Evolutionary conservation across 2,797 vertebrate species (phyloP).

Genomic region (Alectoris magna): DNA sequence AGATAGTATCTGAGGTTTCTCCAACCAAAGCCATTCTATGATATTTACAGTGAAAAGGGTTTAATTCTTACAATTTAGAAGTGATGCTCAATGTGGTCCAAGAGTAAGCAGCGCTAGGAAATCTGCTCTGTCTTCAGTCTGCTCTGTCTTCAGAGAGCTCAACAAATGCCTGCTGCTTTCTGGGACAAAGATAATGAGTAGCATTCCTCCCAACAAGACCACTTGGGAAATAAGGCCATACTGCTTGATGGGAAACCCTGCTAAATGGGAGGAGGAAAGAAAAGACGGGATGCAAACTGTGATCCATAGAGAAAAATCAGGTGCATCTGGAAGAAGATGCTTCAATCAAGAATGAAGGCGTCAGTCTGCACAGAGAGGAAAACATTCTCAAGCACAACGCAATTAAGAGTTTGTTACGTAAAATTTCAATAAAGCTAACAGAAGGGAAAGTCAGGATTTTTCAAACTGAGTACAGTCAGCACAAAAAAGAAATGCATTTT

Average conservation of each 20-base stretch:
- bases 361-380: not conserved
- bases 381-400: not conserved
- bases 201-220: fast-evolving
- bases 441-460: not conserved
- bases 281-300: not conserved
- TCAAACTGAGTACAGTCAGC: not conserved
- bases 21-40: no score
- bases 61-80: not conserved
- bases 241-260: not conserved
- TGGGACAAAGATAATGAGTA: not conserved
- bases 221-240: not conserved
- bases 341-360: not conserved
- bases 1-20: no score
- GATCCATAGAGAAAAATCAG: not conserved
- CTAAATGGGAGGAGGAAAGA: not conserved
- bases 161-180: not conserved
- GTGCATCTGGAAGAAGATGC: not conserved
- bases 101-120: not conserved
- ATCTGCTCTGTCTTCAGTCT: not conserved
- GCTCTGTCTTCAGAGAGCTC: not conserved
- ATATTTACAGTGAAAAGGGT: not conserved
- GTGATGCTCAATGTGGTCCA: not conserved
- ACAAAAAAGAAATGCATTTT: not conserved
- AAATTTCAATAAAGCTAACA: not conserved
- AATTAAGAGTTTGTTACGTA: not conserved